Percentiles rank a stretch among this genome's conserved stretches.
Evolutionary conservation across 2,113 vertebrate species (phyloP).

Genomic region (Gorilla gorilla): DNA sequence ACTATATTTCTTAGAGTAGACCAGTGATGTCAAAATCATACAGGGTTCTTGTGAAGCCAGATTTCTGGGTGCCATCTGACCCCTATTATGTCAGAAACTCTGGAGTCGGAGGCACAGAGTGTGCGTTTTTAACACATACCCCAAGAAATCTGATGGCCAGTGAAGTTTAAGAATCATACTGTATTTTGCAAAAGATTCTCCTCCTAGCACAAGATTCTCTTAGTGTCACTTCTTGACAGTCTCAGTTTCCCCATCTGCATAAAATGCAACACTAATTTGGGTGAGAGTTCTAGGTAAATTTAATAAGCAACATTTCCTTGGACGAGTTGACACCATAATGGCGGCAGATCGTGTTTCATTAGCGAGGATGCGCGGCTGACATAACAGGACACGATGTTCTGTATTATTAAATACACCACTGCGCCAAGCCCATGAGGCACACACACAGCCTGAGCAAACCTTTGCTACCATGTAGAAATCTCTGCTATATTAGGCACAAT

Average conservation of each 20-base stretch:
- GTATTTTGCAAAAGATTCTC: not conserved
- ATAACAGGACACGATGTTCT: not conserved
- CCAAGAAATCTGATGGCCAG: not conserved
- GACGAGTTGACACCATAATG: not conserved
- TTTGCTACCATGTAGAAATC: not conserved
- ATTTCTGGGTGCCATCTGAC: not conserved
- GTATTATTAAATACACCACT: not conserved
- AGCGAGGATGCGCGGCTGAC: not conserved
- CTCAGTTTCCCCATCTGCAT: not conserved
- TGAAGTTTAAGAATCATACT: not conserved
- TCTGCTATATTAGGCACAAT: not conserved
- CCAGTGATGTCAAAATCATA: not conserved
- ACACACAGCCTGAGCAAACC: not conserved
- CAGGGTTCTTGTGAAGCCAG: not conserved
- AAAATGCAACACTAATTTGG: not conserved
- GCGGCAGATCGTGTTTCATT: not conserved
- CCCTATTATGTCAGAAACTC: not conserved
- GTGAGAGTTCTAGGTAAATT: not conserved
- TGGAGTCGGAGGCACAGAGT: not conserved
- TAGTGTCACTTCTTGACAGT: not conserved
- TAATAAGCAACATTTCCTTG: constrained; percentile 4
- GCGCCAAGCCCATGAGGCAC: not conserved
- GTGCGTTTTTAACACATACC: not conserved
- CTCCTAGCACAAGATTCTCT: not conserved
- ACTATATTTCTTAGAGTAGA: not conserved